Conservation (phyloP, 2,888 invertebrate species). For the Habroteleia sp. region DNA sequence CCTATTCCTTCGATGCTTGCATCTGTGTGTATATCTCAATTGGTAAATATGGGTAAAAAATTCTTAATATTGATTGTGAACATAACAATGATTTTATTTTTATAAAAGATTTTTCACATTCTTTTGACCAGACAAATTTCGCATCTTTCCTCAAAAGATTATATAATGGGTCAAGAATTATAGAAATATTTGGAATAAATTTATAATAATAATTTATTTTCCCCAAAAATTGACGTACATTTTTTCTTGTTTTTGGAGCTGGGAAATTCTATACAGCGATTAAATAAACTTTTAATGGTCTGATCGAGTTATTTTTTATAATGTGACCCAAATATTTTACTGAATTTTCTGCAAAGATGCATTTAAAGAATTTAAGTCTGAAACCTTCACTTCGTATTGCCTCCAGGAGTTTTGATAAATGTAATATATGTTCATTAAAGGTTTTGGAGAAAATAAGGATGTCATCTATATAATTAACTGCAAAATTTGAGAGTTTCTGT, state of each 20-base stretch:
- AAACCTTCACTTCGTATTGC: constrained; percentile 61
- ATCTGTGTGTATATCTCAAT: constrained; percentile 68
- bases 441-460: constrained; percentile 50
- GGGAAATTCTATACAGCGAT: constrained; percentile 45
- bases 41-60: constrained; percentile 56
- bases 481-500: constrained; percentile 34
- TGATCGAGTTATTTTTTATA: constrained; percentile 24
- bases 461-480: constrained; percentile 57
- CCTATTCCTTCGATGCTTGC: constrained; percentile 65
- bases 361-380: constrained; percentile 47
- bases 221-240: constrained; percentile 20
- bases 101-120: constrained; percentile 64
- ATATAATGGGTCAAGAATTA: constrained; percentile 19
- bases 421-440: constrained; percentile 41
- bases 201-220: constrained; percentile 53
- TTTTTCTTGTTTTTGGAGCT: constrained; percentile 12
- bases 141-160: constrained; percentile 61
- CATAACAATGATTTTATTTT: constrained; percentile 65
- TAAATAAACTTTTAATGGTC: constrained; percentile 60
- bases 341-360: constrained; percentile 13
- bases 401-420: constrained; percentile 21
- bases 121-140: constrained; percentile 64
- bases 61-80: constrained; percentile 69
- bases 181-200: constrained; percentile 33
- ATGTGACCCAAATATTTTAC: constrained; percentile 26